Base-by-base conservation (phyloP, 2,113 vertebrate genomes). In the Eublepharis macularius region DNA sequence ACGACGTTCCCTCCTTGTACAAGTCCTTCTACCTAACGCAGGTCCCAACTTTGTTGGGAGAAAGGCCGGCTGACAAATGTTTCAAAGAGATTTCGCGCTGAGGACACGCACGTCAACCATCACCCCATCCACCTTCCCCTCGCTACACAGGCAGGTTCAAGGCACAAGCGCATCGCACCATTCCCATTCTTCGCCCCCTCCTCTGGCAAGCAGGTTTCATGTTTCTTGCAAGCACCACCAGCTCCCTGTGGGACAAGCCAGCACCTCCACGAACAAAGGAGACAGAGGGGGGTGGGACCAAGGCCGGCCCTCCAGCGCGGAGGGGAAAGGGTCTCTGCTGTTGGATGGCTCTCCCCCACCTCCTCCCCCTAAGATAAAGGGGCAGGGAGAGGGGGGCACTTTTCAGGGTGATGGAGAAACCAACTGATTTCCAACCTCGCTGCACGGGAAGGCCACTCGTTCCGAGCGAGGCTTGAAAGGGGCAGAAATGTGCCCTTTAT, bases 241-340 rank as follows among this genome's bases (percentile, higher is more conserved):
- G 60, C 43, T 76, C 68, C 84, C 68, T 47, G 21, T 45, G 66
- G 76, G 76, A 57, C 76, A 32, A 36, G 32, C 66, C n/a, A 73
- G 84, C 69, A 73, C 77, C 84, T 86, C 76, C 77, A 47, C 13
- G 84, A 86, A 86, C 84, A 86, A 86, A 86, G 84, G 57, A 73
- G 77, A 13, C 54, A 17, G 76, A 73, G 51, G 39, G 76, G 76
- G 68, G 68, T 34, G 76, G 77, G 24, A 73, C 54, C 76, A 72
- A 85, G 66, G n/a, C 65, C 36, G 73, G 83, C 70, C 70, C 32
- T 29, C 81, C 41, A 60, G 11, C 9, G 6, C 75, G 80, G n/a
- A 14, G 41, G 36, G 84, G 49, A 80, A 80, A 41, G 84, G 69
- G 63, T 26, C 29, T 19, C 21, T 14, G 26, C 65, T 36, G 51